Evolutionary conservation across 2,113 vertebrate species (phyloP), one percentile per base, ranked within the genome.

Genomic region (Neopipo cinnamomea): DNA sequence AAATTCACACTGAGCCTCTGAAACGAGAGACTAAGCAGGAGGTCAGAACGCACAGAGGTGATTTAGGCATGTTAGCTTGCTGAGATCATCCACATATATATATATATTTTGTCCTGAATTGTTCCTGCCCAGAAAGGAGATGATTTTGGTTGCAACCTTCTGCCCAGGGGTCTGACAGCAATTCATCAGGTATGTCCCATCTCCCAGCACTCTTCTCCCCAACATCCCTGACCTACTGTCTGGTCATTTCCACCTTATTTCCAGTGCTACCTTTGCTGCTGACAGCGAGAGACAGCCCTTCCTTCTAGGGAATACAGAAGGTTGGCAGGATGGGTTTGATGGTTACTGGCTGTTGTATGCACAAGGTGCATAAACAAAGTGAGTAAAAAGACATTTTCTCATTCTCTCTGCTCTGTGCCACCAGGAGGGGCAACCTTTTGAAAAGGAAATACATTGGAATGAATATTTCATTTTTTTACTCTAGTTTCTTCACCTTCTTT

Each of bases 301-400:
- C 79, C 22, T 33, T 53, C 16, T 28, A 62, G 46, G 23, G 35
- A 70, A 91, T 9, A 37, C 7, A 5, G 27, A 50, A 44, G 31
- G 12, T 11, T 53, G 53, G 39, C 59, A 58, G 50, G 55, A 67
- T 0, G 3, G 23, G 9, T 82, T 31, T 21, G 47, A 12, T 77
- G 25, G 37, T 41, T 49, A 19, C 46, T 11, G 31, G 28, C 24
- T 75, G 20, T 46, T 0, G 0, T 2, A 31, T 4, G 7, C 37
- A 89, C 33, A 27, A 56, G 22, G 13, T 49, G 20, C 24, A 47
- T 14, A 50, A 89, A 66, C 28, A 11, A 65, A 72, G 46, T 15
- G 47, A 11, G 21, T 53, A 67, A 80, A 87, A 84, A 77, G 20
- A n/a, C 35, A 59, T 39, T 81, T 74, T 66, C 56, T 58, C 12